Conservation (phyloP, 1,140 invertebrate species). For the Mamestra configurata region DNA sequence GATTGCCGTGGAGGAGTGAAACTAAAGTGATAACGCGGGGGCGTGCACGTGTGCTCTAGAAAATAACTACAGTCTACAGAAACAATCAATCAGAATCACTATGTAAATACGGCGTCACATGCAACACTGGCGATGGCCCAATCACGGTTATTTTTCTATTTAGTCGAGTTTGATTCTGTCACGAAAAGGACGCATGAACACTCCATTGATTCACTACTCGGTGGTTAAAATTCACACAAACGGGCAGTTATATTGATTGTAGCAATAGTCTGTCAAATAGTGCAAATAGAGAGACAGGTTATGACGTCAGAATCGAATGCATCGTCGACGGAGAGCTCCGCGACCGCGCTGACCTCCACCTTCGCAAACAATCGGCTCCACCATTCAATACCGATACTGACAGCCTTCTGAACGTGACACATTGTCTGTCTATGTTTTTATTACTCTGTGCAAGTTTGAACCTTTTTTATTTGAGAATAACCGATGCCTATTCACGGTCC, state of each 20-base stretch:
- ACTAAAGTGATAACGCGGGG: slow-evolving; percentile 16
- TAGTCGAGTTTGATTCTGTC: not conserved
- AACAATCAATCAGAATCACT: slow-evolving; percentile 37
- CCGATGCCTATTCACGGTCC: not conserved
- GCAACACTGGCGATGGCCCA: slow-evolving; percentile 8
- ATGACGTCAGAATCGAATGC: slow-evolving; percentile 37
- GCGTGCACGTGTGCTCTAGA: slow-evolving; percentile 29
- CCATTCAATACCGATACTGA: slow-evolving; percentile 40
- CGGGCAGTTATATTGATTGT: slow-evolving; percentile 1
- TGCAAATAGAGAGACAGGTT: slow-evolving; percentile 39
- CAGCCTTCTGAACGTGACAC: slow-evolving; percentile 41
- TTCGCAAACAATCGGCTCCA: slow-evolving; percentile 33
- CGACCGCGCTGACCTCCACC: slow-evolving; percentile 30
- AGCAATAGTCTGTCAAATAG: slow-evolving; percentile 38
- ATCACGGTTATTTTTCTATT: slow-evolving; percentile 1
- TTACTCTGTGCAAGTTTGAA: slow-evolving; percentile 19
- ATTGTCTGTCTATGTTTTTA: slow-evolving; percentile 30
- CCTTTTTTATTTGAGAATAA: slow-evolving; percentile 21
- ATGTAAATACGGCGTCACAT: not conserved
- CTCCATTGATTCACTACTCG: not conserved
- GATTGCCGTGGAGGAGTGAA: not conserved
- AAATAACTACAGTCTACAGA: slow-evolving; percentile 15
- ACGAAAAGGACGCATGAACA: not conserved
- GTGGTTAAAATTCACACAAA: not conserved
- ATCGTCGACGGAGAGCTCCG: slow-evolving; percentile 4